Evolutionary conservation across 1,140 invertebrate genomes (phyloP).

Genomic region (Aphaenogaster ashmeadi): DNA sequence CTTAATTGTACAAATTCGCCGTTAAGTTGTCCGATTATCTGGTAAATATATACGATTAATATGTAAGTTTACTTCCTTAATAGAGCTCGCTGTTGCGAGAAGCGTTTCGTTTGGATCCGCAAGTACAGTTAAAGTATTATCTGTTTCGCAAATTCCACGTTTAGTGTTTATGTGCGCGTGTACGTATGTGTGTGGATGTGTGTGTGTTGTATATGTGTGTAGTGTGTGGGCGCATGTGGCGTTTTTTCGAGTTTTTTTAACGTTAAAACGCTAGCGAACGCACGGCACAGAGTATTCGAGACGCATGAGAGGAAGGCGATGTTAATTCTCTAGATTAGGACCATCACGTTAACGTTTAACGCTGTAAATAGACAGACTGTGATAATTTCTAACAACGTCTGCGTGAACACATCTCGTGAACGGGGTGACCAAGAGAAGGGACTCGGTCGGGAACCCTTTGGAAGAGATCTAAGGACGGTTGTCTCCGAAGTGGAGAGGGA

Average conservation of each 20-base stretch:
- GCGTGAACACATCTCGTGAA: conserved; percentile 49
- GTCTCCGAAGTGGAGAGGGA: background rate
- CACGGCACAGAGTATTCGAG: conserved; percentile 55
- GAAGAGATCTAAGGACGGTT: background rate
- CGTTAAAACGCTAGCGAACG: conserved; percentile 52
- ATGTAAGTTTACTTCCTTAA: conserved; percentile 61
- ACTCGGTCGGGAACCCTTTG: background rate
- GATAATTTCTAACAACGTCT: conserved; percentile 86
- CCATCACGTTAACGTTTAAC: conserved; percentile 78
- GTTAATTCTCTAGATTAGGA: conserved; percentile 69
- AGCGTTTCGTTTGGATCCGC: conserved; percentile 14
- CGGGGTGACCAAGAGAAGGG: conserved; percentile 22
- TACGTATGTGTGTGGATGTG: background rate
- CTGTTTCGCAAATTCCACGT: conserved; percentile 56
- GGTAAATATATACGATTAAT: conserved; percentile 51
- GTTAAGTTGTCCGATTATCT: conserved; percentile 63
- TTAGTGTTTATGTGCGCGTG: conserved; percentile 25
- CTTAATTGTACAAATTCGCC: conserved; percentile 19
- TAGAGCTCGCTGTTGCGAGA: background rate
- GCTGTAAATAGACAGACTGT: conserved; percentile 88
- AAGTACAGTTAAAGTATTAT: conserved; percentile 66
- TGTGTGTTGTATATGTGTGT: background rate
- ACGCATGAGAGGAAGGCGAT: conserved; percentile 68
- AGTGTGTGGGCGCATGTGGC: background rate
- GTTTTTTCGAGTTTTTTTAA: conserved; percentile 22